Evolutionary conservation across 1,140 invertebrate genomes (phyloP), one percentile per base, ranked within the genome.

Genomic region (Anoplolepis gracilipes): DNA sequence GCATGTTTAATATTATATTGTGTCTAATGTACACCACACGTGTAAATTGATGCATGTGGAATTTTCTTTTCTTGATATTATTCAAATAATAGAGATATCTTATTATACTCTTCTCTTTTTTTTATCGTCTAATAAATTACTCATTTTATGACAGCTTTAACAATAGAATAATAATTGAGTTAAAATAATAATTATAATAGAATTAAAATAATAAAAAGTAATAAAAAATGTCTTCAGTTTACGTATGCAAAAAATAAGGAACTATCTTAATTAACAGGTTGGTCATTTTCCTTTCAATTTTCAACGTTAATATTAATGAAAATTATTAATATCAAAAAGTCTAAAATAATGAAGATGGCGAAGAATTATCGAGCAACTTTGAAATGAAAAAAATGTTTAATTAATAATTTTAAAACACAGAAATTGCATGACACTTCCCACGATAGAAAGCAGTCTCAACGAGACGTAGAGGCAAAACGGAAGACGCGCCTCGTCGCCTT

Each of bases 401-500:
- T 30, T 53, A 19, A 10, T 59, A 62, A 30, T 39, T 39, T 53
- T 13, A 28, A 70, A n/a, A 2, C 19, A 6, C 36, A 16, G 19
- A 19, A 11, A 70, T 10, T n/a, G 19, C 7, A 49, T 49, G 25
- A 59, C 6, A 49, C 16, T 19, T 8, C 42, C 13, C 13, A 16
- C n/a, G 33, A 30, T 25, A 72, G 19, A 59, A 73, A 72, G n/a
- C 49, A 49, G 46, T n/a, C 42, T 22, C 39, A 76, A 13, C 33
- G 62, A 65, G 46, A 65, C 8, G 19, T 28, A 75, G 16, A 73
- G 61, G 61, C 67, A 61, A 42, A 82, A 28, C 49, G 57, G 46
- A 73, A 84, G 78, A 89, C 67, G 10, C 39, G 72, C 61, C 65
- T 87, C 89, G 84, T 89, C 85, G 86, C 79, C 75, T 90, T 85